Base-by-base conservation (phyloP, 1,140 invertebrate species). In the Papilio dardanus region DNA sequence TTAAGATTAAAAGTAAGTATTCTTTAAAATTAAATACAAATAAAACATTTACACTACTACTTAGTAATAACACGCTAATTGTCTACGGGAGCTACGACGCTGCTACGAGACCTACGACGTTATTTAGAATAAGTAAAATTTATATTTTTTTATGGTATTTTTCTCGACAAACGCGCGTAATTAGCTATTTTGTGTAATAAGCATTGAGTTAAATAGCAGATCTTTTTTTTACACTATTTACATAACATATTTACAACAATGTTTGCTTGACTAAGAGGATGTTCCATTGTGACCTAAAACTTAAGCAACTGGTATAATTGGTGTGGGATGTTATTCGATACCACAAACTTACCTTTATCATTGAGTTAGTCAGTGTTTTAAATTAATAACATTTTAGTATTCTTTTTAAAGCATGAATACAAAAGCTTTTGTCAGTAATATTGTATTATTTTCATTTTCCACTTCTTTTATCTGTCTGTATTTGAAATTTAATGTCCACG, bases 61-160 rank as follows among this genome's bases (percentile, higher is more conserved):
- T 62, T 62, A 58, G 54, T 58, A 28, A 30, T 62, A 62, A 62
- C 24, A 62, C 54, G 50, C 50, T 54, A 54, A 54, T 54, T 54
- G 21, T 24, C 24, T 62, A 28, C 54, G 54, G 10, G 54, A 28
- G 54, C 54, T 62, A 62, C 54, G 54, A 62, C 24, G 54, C 24
- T 28, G 54, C 54, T 62, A 28, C 24, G 54, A 62, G 24, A 30
- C 24, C 24, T 62, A 62, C 54, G 54, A 28, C 54, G 30, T 62
- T 62, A 28, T 54, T 62, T 30, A 28, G 3, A 62, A 14, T 62
- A 28, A 28, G 12, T 62, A 62, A 62, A 28, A 62, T 62, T 58
- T 54, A 54, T 54, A 24, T 3, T 10, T n/a, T n/a, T 19, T 54
- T 24, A 24, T 24, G 50, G 50, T 8, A 24, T 24, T 54, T 24